Base-by-base conservation (phyloP, 2,797 vertebrate species). In the Tenualosa ilisha region DNA sequence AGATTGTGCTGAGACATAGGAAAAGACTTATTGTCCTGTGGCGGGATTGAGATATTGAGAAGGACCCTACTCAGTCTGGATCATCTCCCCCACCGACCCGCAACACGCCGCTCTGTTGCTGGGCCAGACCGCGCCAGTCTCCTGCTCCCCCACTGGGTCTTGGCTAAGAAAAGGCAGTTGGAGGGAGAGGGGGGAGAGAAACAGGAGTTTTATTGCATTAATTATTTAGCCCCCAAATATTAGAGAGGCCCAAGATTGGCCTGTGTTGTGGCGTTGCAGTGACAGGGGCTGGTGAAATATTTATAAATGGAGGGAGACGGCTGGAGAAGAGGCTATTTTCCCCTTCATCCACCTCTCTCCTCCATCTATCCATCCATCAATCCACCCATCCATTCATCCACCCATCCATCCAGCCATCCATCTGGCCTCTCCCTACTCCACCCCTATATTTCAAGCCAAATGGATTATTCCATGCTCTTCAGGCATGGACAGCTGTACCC, bases 181-280 rank as follows among this genome's bases (percentile, higher is more conserved):
- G 54, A 85, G 65, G 24, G 59, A 85, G 81, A 85, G 81, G 83
- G 87, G 82, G 53, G 56, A 83, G 50, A 51, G 50, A 88, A 87
- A 87, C 75, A 79, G 40, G 43, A 83, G 87, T 89, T 89, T 87
- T 75, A 59, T 87, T 86, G 24, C 81, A 90, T 90, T 63, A 83
- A 88, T 90, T 90, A 89, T 91, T 91, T 24, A 89, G 46, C 31
- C 59, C 75, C 81, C 82, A 83, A 86, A 89, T 87, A 88, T 83
- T 85, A 81, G 75, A 79, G 84, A 83, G 82, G 83, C 63, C 85
- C 51, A 85, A 86, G 81, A 87, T 87, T 86, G 85, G 84, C 26
- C 83, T 82, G 81, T 87, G 86, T 88, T 84, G 81, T 79, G 84
- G 79, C n/a, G n/a, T 63, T 63, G 59, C 59, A 24, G 59, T 83